Conservation (phyloP, 2,113 vertebrate genomes). For the Hassar affinis region DNA sequence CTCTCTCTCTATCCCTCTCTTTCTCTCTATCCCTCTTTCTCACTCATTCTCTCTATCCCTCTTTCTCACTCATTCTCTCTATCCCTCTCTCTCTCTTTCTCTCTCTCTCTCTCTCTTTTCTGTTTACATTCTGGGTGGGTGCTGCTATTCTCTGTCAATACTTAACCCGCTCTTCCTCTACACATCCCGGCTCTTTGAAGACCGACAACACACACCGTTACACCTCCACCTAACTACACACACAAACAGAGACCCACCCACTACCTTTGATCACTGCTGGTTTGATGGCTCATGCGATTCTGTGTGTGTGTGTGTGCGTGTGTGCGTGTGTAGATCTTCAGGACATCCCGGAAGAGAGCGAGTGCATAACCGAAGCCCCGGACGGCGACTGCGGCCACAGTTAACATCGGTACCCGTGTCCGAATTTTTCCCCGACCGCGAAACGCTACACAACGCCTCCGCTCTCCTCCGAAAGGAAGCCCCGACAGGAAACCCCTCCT, state of each 20-base stretch:
- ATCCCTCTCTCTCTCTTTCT: constrained; percentile 17
- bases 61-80: too few relatives aligned
- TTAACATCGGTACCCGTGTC: constrained; percentile 43
- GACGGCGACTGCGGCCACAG: constrained; percentile 51
- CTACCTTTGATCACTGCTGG: constrained; percentile 15
- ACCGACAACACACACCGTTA: background rate
- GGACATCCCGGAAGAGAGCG: constrained; percentile 89
- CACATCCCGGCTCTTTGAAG: constrained; percentile 15
- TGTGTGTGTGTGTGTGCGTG: background rate
- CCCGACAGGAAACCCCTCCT: background rate
- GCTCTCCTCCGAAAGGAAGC: background rate
- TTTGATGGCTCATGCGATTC: background rate
- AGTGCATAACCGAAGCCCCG: constrained; percentile 73
- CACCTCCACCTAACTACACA: background rate
- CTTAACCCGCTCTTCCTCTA: constrained; percentile 43
- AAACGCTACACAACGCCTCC: constrained; percentile 1
- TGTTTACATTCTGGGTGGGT: constrained; percentile 52
- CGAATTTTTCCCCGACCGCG: background rate
- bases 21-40: constrained; percentile 14
- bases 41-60: too few relatives aligned
- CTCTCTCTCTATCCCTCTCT: constrained; percentile 5
- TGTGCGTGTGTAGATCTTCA: constrained; percentile 79
- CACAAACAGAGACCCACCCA: constrained; percentile 4
- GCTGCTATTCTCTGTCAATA: constrained; percentile 35
- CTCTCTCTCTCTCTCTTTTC: constrained; percentile 11